phyloP scores from a whole-genome alignment of 2,888 invertebrate species.

The Syritta pipiens region DNA sequence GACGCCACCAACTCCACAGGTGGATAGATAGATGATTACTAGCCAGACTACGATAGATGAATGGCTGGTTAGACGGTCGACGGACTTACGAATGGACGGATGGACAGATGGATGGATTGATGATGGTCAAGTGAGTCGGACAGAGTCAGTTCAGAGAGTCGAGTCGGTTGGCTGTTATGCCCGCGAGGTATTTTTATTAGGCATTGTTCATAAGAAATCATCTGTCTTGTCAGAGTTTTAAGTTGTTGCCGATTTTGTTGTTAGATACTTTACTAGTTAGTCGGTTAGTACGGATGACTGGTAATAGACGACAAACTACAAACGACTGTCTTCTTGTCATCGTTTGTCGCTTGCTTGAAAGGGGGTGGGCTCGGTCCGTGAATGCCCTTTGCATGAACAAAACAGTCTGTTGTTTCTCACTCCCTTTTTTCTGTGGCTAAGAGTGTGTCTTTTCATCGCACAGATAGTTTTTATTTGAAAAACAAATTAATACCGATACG shows the following conservation, averaged over 20 bases:
- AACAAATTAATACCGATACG: conserved; percentile 34
- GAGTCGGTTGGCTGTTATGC: conserved; percentile 52
- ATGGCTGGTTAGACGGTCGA: no score
- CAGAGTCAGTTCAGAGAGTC: conserved; percentile 52
- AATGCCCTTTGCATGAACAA: conserved; percentile 54
- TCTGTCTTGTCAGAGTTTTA: conserved; percentile 65
- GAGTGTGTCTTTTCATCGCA: conserved; percentile 6
- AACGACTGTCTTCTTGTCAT: conserved; percentile 58
- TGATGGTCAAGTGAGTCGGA: conserved; percentile 65
- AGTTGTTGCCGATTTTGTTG: conserved; percentile 63
- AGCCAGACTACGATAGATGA: conserved; percentile 45
- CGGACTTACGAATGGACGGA: no score
- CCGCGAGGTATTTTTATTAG: conserved; percentile 68
- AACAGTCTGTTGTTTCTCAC: conserved; percentile 56
- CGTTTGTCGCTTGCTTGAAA: conserved; percentile 54
- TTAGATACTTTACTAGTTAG: conserved; percentile 6
- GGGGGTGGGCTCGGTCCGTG: conserved; percentile 25
- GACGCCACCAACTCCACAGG: conserved; percentile 53
- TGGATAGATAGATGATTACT: conserved; percentile 61
- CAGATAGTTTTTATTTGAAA: conserved; percentile 24
- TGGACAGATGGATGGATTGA: conserved; percentile 60
- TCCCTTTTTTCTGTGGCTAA: not conserved
- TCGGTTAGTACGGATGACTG: conserved; percentile 35
- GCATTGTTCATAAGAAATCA: conserved; percentile 66
- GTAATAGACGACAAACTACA: conserved; percentile 49